Evolutionary conservation across 2,113 vertebrate genomes (phyloP).

Genomic region (Girardinichthys multiradiatus): DNA sequence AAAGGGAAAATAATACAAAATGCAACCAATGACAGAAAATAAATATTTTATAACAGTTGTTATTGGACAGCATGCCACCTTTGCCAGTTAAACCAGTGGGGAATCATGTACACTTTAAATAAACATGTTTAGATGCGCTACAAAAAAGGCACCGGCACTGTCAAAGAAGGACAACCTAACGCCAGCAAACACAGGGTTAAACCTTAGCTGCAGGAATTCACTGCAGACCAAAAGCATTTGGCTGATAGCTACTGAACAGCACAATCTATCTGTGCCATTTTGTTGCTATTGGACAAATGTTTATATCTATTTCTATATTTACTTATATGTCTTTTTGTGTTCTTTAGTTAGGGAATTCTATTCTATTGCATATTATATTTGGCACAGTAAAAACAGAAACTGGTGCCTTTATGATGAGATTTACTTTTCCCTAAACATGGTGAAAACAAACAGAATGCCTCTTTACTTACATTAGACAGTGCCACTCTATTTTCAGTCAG

Average conservation of each 20-base stretch:
- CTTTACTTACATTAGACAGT: conserved; percentile 71
- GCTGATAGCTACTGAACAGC: conserved; percentile 83
- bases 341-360: conserved; percentile 69
- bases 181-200: conserved; percentile 81
- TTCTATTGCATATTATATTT: conserved; percentile 90
- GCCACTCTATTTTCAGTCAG: conserved; percentile 75
- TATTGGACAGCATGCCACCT: conserved; percentile 62
- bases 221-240: conserved; percentile 85
- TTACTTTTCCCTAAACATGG: conserved; percentile 81
- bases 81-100: conserved; percentile 57
- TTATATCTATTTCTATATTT: conserved; percentile 59
- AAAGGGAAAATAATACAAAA: conserved; percentile 58
- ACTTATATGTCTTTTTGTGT: conserved; percentile 53
- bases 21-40: conserved; percentile 73
- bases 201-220: conserved; percentile 85
- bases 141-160: conserved; percentile 68
- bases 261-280: conserved; percentile 75
- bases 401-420: conserved; percentile 79
- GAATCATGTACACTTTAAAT: conserved; percentile 66
- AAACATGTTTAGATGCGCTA: conserved; percentile 68
- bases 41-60: conserved; percentile 66
- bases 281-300: conserved; percentile 70
- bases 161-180: conserved; percentile 68
- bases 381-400: conserved; percentile 90
- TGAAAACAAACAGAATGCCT: conserved; percentile 81